These are phyloP conservation scores for Falco rusticolus DNA, from an alignment of 2,797 vertebrate species.

Conservation along the genomic window DNA sequence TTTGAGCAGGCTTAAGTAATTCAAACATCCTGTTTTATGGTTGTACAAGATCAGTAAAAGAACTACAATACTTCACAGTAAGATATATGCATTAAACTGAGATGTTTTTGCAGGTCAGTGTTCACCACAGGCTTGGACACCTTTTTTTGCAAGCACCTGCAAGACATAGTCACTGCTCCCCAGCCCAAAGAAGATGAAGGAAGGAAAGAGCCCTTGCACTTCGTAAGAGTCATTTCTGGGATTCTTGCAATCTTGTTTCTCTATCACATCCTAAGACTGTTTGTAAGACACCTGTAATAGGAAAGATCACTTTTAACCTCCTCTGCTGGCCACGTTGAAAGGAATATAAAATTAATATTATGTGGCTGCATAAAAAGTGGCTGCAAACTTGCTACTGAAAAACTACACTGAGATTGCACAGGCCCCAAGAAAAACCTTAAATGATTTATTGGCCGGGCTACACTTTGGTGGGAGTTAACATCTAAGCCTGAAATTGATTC, in stretches of 20 bases:
- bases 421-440: neutral
- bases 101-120: neutral
- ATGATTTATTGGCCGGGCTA: neutral
- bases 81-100: neutral
- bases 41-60: neutral
- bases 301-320: neutral
- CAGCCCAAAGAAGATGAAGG: neutral
- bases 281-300: neutral
- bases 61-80: neutral
- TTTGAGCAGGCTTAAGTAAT: neutral
- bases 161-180: neutral
- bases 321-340: neutral
- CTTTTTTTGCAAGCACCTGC: neutral
- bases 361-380: neutral
- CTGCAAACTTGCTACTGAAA: neutral
- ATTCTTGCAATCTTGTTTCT: neutral
- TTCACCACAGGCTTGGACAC: neutral
- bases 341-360: neutral
- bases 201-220: neutral
- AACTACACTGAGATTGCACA: neutral
- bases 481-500: neutral
- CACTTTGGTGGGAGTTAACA: neutral
- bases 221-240: neutral
- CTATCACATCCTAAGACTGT: neutral
- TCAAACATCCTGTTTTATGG: neutral